These are phyloP conservation scores for Cotesia congregata DNA, from an alignment of 2,888 invertebrate species.

Conservation along the genomic window DNA sequence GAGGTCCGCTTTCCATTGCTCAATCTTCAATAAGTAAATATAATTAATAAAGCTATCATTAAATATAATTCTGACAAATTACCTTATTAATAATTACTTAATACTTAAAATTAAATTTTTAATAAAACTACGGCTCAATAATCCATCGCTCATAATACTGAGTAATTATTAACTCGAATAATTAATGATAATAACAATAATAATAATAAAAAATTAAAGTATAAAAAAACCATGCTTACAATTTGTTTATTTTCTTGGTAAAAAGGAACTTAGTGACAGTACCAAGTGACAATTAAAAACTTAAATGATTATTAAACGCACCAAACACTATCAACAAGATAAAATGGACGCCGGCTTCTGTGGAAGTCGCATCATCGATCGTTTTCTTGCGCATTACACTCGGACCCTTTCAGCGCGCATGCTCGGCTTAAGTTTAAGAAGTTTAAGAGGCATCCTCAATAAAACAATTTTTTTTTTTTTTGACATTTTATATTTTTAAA, in stretches of 20 bases:
- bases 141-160: not conserved
- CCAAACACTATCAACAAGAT: slow-evolving; percentile 46
- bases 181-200: not conserved
- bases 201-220: not conserved
- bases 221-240: not conserved
- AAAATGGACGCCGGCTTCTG: slow-evolving; percentile 65
- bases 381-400: slow-evolving; percentile 39
- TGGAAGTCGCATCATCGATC: slow-evolving; percentile 65
- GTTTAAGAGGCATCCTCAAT: not conserved
- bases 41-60: slow-evolving; percentile 2
- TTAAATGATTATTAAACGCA: slow-evolving; percentile 11
- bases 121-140: not conserved
- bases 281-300: not conserved
- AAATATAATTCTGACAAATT: not conserved
- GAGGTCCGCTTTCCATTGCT: slow-evolving; percentile 55
- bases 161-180: not conserved
- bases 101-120: not conserved
- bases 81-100: not conserved
- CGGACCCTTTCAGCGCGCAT: not conserved
- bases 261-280: not conserved
- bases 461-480: no score
- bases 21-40: slow-evolving; percentile 8
- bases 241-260: not conserved
- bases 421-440: not conserved
- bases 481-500: no score